Evolutionary conservation across 2,797 vertebrate species (phyloP), one percentile per base, ranked within the genome.

Genomic region (Sparidentex hasta): DNA sequence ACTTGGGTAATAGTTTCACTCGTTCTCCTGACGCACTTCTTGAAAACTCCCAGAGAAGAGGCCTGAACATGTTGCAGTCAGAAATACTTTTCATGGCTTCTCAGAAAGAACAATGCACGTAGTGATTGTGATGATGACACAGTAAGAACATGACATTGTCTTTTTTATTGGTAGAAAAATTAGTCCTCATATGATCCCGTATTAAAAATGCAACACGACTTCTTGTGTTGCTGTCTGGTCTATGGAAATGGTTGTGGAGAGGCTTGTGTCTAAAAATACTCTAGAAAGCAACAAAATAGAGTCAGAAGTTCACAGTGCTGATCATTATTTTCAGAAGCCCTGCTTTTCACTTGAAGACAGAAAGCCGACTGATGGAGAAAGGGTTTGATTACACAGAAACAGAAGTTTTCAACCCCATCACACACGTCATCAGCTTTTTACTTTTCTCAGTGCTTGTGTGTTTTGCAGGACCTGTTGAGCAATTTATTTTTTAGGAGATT

Each of bases 61-160:
- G 82, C 65, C 84, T 38, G 54, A 72, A 82, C 76, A 67, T 58
- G 73, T 75, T 76, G 29, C 25, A 29, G 67, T 68, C 74, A 61
- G n/a, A 8, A 13, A 12, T 14, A 13, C 41, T 41, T 64, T 73
- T 76, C 51, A 63, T 61, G 48, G 65, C 18, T 46, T 63, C 43
- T 69, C 16, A 21, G 21, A 71, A 58, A 46, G 54, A 65, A 81
- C 80, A 85, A 71, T 61, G 58, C 21, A 13, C 0, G 46, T 9
- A 61, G 59, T 88, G 68, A 83, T 71, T 75, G 9, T 20, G 9
- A 46, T 65, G 44, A 71, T 76, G 48, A 54, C 58, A 58, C 23
- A 54, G 25, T 16, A 44, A 62, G n/a, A 65, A 51, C 2, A 25
- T 54, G 38, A 58, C 18, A 41, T 6, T 7, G 20, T 17, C 27